Base-by-base conservation (phyloP, 2,797 vertebrate genomes). In the Tiaroga cobitis region DNA sequence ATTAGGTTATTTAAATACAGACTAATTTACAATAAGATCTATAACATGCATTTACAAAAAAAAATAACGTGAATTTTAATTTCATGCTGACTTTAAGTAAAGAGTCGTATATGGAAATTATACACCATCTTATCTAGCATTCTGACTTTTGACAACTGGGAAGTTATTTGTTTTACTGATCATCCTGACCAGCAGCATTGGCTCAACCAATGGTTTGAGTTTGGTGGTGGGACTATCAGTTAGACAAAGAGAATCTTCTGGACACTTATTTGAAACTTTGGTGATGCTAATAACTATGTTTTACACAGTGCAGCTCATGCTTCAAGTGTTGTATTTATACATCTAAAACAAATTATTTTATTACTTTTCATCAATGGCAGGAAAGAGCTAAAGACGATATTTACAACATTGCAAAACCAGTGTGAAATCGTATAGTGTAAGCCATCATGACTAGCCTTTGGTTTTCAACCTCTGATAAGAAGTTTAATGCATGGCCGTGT, bases 381-480 rank as follows among this genome's bases (percentile, higher is more conserved):
- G 41, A 78, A 69, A 56, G 9, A 54, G 49, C 63, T 68, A 18
- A 41, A 43, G 2, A 67, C 7, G 18, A 56, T 24, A 41, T 43
- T n/a, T 73, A 82, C 18, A 24, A 18, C 18, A 13, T 83, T 83
- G 32, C 73, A 54, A 76, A 83, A 76, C 34, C 56, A 9, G 18
- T 21, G 6, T 61, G 16, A 74, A 82, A 83, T 83, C 21, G 21
- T 84, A 15, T 32, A 67, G n/a, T 56, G 4, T 43, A 76, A 70
- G 32, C 65, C 73, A 43, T 84, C 29, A 11, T 72, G 76, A 73
- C 19, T 49, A 73, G 68, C 21, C 67, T 74, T 69, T 85, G 41
- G 54, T 80, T 73, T 85, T 85, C 10, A 54, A 54, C 43, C 77
- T 74, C 77, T 80, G 77, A 74, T 80, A 80, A 65, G 77, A 18